phyloP scores from a whole-genome alignment of 2,797 vertebrate species.

The Lates japonicus region DNA sequence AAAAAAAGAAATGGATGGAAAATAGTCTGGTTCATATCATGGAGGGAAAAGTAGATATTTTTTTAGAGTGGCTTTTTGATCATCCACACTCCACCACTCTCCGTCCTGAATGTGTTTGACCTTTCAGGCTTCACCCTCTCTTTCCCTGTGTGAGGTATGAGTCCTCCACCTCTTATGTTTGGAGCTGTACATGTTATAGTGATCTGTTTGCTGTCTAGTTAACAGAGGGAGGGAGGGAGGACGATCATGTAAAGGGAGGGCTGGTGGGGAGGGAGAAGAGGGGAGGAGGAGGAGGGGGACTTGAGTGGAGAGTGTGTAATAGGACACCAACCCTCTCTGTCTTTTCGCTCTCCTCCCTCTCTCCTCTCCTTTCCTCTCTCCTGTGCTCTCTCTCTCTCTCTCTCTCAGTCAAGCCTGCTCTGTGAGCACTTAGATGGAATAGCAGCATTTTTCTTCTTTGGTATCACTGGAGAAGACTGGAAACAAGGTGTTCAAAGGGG shows the following conservation, averaged over 20 bases:
- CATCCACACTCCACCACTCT: slow-evolving; percentile 15
- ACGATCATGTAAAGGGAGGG: slow-evolving; percentile 42
- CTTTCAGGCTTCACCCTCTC: slow-evolving; percentile 40
- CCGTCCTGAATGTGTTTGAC: slow-evolving; percentile 42
- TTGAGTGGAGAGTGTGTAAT: slow-evolving; percentile 84
- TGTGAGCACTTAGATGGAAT: slow-evolving; percentile 79
- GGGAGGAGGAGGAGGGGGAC: slow-evolving; percentile 64
- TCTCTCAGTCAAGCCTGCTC: slow-evolving; percentile 77
- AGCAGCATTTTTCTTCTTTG: slow-evolving; percentile 71
- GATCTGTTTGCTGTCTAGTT: slow-evolving; percentile 78
- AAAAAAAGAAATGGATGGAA: slow-evolving; percentile 2
- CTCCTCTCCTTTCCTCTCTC: slow-evolving; percentile 63
- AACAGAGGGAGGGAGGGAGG: slow-evolving; percentile 57
- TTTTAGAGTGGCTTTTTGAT: neutral
- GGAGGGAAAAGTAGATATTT: neutral
- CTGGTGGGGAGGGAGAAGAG: slow-evolving; percentile 32
- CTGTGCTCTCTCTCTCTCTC: slow-evolving; percentile 51
- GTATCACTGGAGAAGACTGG: slow-evolving; percentile 62
- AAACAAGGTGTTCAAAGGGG: slow-evolving; percentile 45
- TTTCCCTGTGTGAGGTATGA: neutral
- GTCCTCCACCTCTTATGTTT: slow-evolving; percentile 51
- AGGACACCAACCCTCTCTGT: slow-evolving; percentile 86
- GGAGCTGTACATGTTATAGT: slow-evolving; percentile 58
- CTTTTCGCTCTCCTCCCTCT: slow-evolving; percentile 74
- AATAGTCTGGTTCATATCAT: slow-evolving; percentile 12